Evolutionary conservation across 2,113 vertebrate genomes (phyloP).

Genomic region (Otus sunia): DNA sequence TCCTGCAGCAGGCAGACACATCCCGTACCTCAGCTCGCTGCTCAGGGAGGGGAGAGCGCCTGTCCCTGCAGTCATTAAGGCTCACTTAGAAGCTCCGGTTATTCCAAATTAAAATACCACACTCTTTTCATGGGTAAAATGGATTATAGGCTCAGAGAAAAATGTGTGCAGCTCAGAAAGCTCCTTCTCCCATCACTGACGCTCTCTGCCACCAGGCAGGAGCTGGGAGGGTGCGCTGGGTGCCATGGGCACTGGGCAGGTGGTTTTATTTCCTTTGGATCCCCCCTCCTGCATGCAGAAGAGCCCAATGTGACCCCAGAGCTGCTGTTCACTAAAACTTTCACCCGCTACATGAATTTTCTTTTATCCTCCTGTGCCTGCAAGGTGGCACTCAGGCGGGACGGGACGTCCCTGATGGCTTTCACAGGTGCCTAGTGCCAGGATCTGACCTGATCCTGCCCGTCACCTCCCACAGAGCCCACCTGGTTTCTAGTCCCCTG

Average conservation of each 20-base stretch:
- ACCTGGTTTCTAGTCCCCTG: neutral
- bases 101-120: conserved; percentile 50
- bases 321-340: neutral
- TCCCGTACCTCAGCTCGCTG: rapidly evolving
- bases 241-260: neutral
- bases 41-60: neutral
- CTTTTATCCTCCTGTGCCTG: neutral
- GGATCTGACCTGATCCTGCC: neutral
- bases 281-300: neutral
- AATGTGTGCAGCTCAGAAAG: neutral
- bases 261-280: neutral
- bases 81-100: neutral
- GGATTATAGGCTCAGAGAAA: conserved; percentile 29
- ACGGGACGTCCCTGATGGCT: neutral
- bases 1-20: rapidly evolving
- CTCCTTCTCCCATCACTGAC: neutral
- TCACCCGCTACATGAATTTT: neutral
- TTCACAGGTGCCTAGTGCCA: neutral
- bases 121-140: conserved; percentile 6
- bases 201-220: neutral
- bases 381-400: neutral
- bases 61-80: neutral
- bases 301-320: neutral
- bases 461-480: neutral
- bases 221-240: neutral